Percentiles rank a stretch among this genome's conserved stretches.
These are phyloP conservation scores for Melieria crassipennis DNA, from an alignment of 2,888 invertebrate genomes.

Conservation along the genomic window DNA sequence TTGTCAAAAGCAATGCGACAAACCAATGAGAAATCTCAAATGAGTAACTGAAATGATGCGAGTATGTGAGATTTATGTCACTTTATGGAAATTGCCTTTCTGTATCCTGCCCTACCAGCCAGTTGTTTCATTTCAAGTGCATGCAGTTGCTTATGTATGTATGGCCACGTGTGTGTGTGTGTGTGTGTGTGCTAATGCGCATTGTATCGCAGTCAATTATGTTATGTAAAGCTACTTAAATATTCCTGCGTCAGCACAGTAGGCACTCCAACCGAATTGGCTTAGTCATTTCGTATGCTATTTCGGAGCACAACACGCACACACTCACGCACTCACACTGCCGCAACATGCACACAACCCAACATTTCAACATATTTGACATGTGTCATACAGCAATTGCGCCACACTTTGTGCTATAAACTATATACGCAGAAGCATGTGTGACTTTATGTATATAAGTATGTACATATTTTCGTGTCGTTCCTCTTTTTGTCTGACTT, in stretches of 20 bases:
- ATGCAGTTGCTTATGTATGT: background rate
- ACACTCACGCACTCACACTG: too few species aligned
- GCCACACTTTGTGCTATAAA: background rate
- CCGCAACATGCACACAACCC: too few species aligned
- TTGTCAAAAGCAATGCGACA: too few species aligned
- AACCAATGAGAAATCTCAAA: too few species aligned
- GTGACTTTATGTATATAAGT: slow-evolving; percentile 5
- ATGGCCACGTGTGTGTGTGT: background rate
- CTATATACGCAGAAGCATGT: background rate
- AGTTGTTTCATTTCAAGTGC: background rate
- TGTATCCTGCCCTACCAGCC: slow-evolving; percentile 12
- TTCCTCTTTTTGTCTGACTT: too few species aligned
- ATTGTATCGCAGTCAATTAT: slow-evolving; percentile 6
- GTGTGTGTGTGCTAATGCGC: background rate
- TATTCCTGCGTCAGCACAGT: background rate
- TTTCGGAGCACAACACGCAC: too few species aligned
- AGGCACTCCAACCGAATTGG: too few species aligned
- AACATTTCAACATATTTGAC: too few species aligned
- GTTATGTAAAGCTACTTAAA: background rate
- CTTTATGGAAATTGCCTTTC: background rate
- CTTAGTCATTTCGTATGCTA: too few species aligned
- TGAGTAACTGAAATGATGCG: too few species aligned
- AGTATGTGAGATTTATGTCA: too few species aligned
- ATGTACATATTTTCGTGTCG: background rate
- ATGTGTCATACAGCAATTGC: too few species aligned